Base-by-base conservation (phyloP, 1,140 invertebrate species). In the Patella vulgata region DNA sequence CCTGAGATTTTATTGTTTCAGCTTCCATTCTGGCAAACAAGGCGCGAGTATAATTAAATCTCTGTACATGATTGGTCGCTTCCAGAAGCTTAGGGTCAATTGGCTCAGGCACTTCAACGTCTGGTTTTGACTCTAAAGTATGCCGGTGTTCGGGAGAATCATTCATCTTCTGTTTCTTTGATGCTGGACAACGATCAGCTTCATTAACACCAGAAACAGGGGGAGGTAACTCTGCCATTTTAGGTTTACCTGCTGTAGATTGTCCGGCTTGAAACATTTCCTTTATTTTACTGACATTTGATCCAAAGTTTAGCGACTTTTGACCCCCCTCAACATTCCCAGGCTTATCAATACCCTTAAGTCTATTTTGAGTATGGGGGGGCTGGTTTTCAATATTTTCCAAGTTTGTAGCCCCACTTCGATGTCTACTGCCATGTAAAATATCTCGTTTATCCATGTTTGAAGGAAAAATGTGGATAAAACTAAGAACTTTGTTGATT, bases 11-110 rank as follows among this genome's bases (percentile, higher is more conserved):
- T 39, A 64, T 70, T 27, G 46, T 71, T 55, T 81, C 74, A 44
- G 80, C 75, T 25, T 93, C 93, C 58, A 97, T 86, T 77, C 95
- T 94, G 82, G 96, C 94, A 84, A 97, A 97, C 25, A 97, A 87
- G 27, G 94, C 94, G 33, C 93, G 86, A 0, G 95, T 95, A 82
- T 92, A 94, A 79, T 96, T 96, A 83, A 97, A 97, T 50, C 95
- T 86, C 19, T 79, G 68, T 6, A 79, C 74, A 65, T 79, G 77
- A 48, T 68, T 78, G 19, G 75, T 71, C 19, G 74, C 63, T 54
- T 77, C 70, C n/a, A 68, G 50, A 4, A 71, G 50, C n/a, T 33
- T 61, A 25, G 55, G 42, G 11, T 64, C 59, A 21, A 60, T 57
- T 11, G 51, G 64, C 14, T 48, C 31, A 12, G 58, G 59, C 28